phyloP scores from a whole-genome alignment of 2,888 invertebrate genomes.

The Microplitis deprimator region DNA sequence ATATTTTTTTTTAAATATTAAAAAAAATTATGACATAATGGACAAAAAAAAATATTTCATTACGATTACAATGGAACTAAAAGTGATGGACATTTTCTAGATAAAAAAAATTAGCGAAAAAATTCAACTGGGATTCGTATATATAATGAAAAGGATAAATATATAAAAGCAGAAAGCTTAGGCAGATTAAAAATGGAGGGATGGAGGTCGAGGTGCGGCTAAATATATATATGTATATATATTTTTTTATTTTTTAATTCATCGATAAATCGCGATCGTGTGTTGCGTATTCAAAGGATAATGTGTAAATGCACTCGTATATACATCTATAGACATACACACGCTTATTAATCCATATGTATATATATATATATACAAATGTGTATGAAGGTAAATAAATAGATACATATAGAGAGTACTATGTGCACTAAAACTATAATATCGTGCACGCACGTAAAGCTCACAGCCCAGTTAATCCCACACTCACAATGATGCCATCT shows the following conservation, averaged over 20 bases:
- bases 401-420: neutral
- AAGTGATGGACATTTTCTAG: neutral
- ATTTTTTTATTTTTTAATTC: slow-evolving; percentile 20
- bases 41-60: neutral
- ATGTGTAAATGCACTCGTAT: slow-evolving; percentile 23
- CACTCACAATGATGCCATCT: slow-evolving; percentile 62
- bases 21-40: no score
- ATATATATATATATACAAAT: slow-evolving; percentile 4
- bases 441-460: slow-evolving; percentile 41
- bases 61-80: neutral
- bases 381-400: slow-evolving; percentile 32
- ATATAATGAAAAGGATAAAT: slow-evolving; percentile 5
- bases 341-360: neutral
- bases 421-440: slow-evolving; percentile 30
- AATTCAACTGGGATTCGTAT: neutral
- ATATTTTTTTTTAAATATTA: no score
- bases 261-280: slow-evolving; percentile 28
- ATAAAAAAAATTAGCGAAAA: neutral
- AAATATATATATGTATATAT: slow-evolving; percentile 33
- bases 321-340: slow-evolving; percentile 10
- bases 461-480: slow-evolving; percentile 60
- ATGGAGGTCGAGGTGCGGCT: slow-evolving; percentile 35
- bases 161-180: slow-evolving; percentile 4
- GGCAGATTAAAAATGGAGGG: slow-evolving; percentile 31
- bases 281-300: neutral